These are phyloP conservation scores for Hucho hucho DNA, from an alignment of 2,113 vertebrate species.

Conservation along the genomic window DNA sequence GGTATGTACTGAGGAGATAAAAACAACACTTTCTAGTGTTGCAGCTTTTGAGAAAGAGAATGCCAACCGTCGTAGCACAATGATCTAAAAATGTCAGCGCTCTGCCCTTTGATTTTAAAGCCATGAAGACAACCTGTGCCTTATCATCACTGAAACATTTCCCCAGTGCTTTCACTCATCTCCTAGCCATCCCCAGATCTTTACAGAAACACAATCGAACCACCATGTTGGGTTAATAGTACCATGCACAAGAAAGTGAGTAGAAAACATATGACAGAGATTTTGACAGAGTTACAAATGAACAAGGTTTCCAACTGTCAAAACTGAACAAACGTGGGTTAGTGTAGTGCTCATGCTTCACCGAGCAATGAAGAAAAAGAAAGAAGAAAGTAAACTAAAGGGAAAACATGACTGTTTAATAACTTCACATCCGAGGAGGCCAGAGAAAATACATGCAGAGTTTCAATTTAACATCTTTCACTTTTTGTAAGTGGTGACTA, in stretches of 20 bases:
- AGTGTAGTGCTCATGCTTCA: slow-evolving; percentile 69
- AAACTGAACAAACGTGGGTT: slow-evolving; percentile 56
- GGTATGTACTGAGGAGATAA: not conserved
- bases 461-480: slow-evolving; percentile 53
- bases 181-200: slow-evolving; percentile 4
- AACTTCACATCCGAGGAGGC: slow-evolving; percentile 36
- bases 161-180: not conserved
- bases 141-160: slow-evolving; percentile 33
- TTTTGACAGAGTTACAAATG: slow-evolving; percentile 42
- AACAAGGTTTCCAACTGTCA: slow-evolving; percentile 52
- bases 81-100: slow-evolving; percentile 37
- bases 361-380: slow-evolving; percentile 42
- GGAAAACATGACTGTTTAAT: slow-evolving; percentile 29
- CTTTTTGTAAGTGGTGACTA: slow-evolving; percentile 49
- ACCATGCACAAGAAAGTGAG: slow-evolving; percentile 49
- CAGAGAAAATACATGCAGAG: slow-evolving; percentile 70
- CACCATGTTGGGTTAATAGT: slow-evolving; percentile 21
- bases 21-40: slow-evolving; percentile 2
- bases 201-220: not conserved
- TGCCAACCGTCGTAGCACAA: slow-evolving; percentile 8
- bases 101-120: slow-evolving; percentile 5
- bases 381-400: slow-evolving; percentile 7
- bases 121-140: slow-evolving; percentile 36
- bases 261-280: slow-evolving; percentile 11
- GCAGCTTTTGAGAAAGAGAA: slow-evolving; percentile 24